Evolutionary conservation across 2,113 vertebrate genomes (phyloP), one percentile per base, ranked within the genome.

Genomic region (Plecturocebus donacophilus): DNA sequence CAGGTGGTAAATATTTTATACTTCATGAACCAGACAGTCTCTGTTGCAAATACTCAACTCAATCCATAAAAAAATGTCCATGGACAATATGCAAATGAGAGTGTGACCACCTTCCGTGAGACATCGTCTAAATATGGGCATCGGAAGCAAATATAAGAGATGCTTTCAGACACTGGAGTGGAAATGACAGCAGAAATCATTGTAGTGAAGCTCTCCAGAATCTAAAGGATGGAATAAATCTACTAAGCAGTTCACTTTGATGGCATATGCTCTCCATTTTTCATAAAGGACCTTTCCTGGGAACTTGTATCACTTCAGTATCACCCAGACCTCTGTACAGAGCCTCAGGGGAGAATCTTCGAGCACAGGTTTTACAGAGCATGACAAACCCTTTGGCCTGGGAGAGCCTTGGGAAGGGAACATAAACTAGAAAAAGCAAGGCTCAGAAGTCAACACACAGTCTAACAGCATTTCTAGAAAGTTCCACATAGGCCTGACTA

Each of bases 11-110:
- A 5, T 61, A 2, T 30, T 66, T 30, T 8, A 16, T 20, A 30
- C 21, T 77, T 30, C 5, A 19, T 87, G 83, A 13, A 14, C 40
- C 38, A 8, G 21, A 45, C 7, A 23, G 68, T 14, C 45, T 73
- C 12, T 70, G 61, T 16, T 79, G 40, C 42, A 68, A 56, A 27
- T 54, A 80, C 35, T 58, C 56, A 58, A 25, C 56, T 58, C 56
- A 9, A 25, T 25, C 21, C 56, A 25, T 8, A 8, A 47, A 1
- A 1, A 10, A 21, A 23, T 3, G 0, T 19, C 47, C 30, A 1
- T 2, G 10, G 38, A 20, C 66, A 8, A 25, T 1, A 4, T 47
- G 9, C 30, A 87, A 17, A 35, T 0, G 13, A 6, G 42, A 23
- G 10, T 30, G 14, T 20, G 23, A 7, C 16, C 20, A 9, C 6